Evolutionary conservation across 2,797 vertebrate genomes (phyloP), one percentile per base, ranked within the genome.

Genomic region (Pterois miles): DNA sequence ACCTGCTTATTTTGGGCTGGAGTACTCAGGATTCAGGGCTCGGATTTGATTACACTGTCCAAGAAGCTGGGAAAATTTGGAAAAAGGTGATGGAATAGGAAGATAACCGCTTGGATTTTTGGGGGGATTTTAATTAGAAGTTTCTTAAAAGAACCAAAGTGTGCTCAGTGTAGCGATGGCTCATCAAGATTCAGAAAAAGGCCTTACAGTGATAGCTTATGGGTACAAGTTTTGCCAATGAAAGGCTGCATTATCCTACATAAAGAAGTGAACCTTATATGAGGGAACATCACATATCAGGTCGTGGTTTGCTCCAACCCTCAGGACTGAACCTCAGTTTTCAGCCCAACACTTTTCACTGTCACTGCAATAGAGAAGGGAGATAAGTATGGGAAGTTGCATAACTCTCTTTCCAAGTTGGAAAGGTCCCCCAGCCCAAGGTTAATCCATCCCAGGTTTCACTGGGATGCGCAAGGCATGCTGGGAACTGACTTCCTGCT

Each of bases 361-460:
- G 85, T 83, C 84, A 83, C 57, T 70, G 79, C 65, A 81, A 74
- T 31, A 71, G 87, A 84, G 71, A 83, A 58, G 46, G 79, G 66
- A 85, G 82, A 90, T 89, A 89, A 81, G 70, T 86, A 77, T 81
- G 84, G 91, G 85, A 91, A 85, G 86, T 92, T 94, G 90, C 88
- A 87, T 87, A 92, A 92, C 85, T 82, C 71, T 85, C 85, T 90
- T 93, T 93, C 87, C 86, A 88, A 89, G 84, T 87, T 92, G 84
- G 86, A 91, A 88, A 93, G 83, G 84, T 91, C 91, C 73, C 80
- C 81, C 80, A 89, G 87, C 88, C 91, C 84, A 89, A 88, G 93
- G 92, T 93, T 93, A 95, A 95, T 94, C 86, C 89, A 86, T 91
- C 90, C 93, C 93, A 93, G 91, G 92, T 94, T 94, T 92, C 75